phyloP scores from a whole-genome alignment of 2,888 invertebrate species.

The Pandemis heparana region DNA sequence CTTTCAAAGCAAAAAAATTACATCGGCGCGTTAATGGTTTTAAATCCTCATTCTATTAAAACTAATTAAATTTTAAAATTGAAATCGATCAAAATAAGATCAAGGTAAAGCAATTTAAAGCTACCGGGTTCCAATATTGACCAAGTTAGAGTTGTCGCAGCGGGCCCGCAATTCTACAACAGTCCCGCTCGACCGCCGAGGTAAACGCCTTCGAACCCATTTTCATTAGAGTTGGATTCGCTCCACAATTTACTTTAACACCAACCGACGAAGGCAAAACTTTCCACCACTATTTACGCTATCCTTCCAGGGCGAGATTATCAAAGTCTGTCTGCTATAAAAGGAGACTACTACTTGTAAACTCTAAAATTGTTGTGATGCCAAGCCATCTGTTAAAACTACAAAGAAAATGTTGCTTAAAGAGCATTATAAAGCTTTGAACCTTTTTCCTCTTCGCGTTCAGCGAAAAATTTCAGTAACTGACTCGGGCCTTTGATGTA shows the following conservation, averaged over 20 bases:
- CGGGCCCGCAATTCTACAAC: constrained; percentile 15
- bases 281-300: constrained; percentile 28
- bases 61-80: constrained; percentile 14
- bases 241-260: constrained; percentile 32
- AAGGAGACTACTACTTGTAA: constrained; percentile 1
- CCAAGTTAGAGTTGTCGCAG: constrained; percentile 24
- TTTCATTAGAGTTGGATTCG: constrained; percentile 31
- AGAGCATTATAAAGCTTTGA: constrained; percentile 3
- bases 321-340: background rate
- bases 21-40: background rate
- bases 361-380: constrained; percentile 1
- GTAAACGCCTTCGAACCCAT: constrained; percentile 36
- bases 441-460: constrained; percentile 2
- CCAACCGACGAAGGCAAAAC: constrained; percentile 30
- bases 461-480: background rate
- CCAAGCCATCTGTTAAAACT: constrained; percentile 3
- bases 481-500: background rate
- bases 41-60: constrained; percentile 1
- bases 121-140: constrained; percentile 35
- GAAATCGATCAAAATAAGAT: constrained; percentile 27
- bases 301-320: constrained; percentile 21
- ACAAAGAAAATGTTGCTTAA: constrained; percentile 1
- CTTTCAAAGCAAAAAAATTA: background rate
- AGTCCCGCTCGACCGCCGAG: constrained; percentile 16
- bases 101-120: constrained; percentile 32